Evolutionary conservation across 2,113 vertebrate species (phyloP).

Genomic region (Apeltes quadracus): DNA sequence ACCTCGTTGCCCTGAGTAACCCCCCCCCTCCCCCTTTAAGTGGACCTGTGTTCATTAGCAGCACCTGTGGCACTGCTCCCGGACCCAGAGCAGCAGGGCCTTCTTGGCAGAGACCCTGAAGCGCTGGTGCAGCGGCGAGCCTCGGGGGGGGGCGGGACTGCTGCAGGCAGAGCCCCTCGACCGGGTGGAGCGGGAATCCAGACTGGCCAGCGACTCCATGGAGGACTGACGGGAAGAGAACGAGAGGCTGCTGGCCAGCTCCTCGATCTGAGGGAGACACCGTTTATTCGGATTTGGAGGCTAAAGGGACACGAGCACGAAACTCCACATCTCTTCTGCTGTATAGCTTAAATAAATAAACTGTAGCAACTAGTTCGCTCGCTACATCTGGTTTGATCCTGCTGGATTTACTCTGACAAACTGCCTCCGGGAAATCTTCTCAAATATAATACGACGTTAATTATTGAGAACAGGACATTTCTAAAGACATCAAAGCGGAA

Average conservation of each 20-base stretch:
- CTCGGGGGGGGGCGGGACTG: slow-evolving; percentile 79
- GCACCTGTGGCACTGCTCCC: slow-evolving; percentile 89
- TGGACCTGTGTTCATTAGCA: not conserved
- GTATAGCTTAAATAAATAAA: not conserved
- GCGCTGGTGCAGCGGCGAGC: slow-evolving; percentile 82
- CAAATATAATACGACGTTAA: not conserved
- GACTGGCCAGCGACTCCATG: slow-evolving; percentile 78
- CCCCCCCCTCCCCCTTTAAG: not conserved
- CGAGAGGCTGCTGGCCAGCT: slow-evolving; percentile 86
- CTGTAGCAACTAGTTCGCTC: not conserved
- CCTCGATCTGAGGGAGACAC: slow-evolving; percentile 85
- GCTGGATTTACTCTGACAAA: not conserved
- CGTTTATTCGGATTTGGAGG: not conserved
- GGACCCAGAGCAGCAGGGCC: slow-evolving; percentile 91
- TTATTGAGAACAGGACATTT: not conserved
- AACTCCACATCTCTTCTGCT: not conserved
- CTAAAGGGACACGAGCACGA: not conserved
- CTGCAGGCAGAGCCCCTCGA: slow-evolving; percentile 81
- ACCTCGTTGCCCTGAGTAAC: too few relatives aligned
- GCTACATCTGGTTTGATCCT: not conserved
- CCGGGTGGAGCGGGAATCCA: slow-evolving; percentile 78
- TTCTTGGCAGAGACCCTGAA: slow-evolving; percentile 93
- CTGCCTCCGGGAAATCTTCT: not conserved
- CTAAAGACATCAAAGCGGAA: not conserved
- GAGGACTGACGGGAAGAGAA: slow-evolving; percentile 85